A percentile compares a stretch with the other conserved stretches of the same genome.
Conservation (phyloP, 2,113 vertebrate genomes). For the Pseudolaguvia tuberculata region DNA sequence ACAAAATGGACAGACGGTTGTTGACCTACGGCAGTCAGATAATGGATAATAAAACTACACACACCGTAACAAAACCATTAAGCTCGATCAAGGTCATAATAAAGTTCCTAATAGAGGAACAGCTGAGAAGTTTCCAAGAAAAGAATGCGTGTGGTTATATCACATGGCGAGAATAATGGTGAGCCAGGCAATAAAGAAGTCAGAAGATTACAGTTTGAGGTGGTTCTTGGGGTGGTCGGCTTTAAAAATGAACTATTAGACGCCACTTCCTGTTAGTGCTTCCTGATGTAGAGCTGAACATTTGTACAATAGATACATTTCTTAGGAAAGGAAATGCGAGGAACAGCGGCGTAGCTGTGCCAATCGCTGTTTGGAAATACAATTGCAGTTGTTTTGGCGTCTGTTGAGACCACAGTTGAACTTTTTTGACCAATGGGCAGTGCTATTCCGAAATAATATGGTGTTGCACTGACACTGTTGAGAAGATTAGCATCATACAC, state of each 20-base stretch:
- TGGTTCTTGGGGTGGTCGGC: neutral
- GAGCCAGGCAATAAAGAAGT: neutral
- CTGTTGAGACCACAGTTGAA: neutral
- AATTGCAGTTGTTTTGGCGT: conserved; percentile 2
- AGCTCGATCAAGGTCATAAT: conserved; percentile 9
- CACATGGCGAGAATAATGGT: neutral
- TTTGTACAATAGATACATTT: neutral
- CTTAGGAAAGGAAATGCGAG: neutral
- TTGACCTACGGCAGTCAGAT: conserved; percentile 11
- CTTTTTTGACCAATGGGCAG: neutral
- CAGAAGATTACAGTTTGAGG: neutral
- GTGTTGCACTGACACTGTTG: neutral
- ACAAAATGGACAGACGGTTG: conserved; percentile 7
- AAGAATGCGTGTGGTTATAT: neutral
- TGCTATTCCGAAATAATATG: neutral
- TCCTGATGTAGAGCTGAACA: neutral
- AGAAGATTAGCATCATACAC: neutral
- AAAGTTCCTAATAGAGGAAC: conserved; percentile 18
- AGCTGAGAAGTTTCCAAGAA: conserved; percentile 5
- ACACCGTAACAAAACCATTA: conserved; percentile 10
- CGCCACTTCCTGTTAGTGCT: neutral
- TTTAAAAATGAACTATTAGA: neutral
- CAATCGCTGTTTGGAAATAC: neutral
- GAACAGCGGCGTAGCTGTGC: neutral
- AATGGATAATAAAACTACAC: conserved; percentile 32